phyloP scores from a whole-genome alignment of 1,140 invertebrate genomes.

The Coptotermes formosanus region DNA sequence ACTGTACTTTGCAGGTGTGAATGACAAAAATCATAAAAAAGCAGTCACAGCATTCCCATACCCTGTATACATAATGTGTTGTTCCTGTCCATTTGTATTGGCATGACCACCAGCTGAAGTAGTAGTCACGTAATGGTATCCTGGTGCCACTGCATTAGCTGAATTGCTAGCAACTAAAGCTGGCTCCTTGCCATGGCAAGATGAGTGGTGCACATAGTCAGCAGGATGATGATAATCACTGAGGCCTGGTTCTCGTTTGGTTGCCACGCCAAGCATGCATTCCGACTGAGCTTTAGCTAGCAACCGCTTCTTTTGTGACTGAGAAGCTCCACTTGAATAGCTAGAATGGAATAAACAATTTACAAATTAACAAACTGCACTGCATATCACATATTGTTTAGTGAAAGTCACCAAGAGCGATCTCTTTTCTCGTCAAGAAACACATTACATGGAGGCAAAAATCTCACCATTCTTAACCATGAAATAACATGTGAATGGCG shows the following conservation, averaged over 20 bases:
- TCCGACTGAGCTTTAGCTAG: conserved; percentile 84
- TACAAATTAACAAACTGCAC: no score
- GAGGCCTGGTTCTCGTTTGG: conserved; percentile 51
- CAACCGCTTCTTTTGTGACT: conserved; percentile 84
- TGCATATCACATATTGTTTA: no score
- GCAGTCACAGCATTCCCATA: conserved; percentile 32
- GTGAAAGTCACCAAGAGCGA: no score
- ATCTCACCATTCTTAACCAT: no score
- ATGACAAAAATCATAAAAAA: no score
- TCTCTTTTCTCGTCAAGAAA: no score
- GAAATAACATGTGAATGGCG: no score
- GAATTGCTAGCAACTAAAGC: not conserved
- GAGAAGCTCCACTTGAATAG: conserved; percentile 44
- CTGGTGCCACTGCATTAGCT: conserved; percentile 37
- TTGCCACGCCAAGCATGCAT: conserved; percentile 56
- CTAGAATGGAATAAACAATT: not conserved
- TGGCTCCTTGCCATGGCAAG: conserved; percentile 22
- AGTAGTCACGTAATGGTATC: conserved; percentile 56
- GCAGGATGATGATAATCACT: conserved; percentile 39
- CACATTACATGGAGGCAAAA: no score
- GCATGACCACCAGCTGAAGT: conserved; percentile 39
- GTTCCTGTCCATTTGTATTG: conserved; percentile 53
- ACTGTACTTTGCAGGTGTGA: no score
- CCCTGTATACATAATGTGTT: conserved; percentile 55
- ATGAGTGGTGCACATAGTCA: conserved; percentile 35